Percentiles rank a stretch among this genome's conserved stretches.
Evolutionary conservation across 2,888 invertebrate species (phyloP).

Genomic region (Drosophila robusta): DNA sequence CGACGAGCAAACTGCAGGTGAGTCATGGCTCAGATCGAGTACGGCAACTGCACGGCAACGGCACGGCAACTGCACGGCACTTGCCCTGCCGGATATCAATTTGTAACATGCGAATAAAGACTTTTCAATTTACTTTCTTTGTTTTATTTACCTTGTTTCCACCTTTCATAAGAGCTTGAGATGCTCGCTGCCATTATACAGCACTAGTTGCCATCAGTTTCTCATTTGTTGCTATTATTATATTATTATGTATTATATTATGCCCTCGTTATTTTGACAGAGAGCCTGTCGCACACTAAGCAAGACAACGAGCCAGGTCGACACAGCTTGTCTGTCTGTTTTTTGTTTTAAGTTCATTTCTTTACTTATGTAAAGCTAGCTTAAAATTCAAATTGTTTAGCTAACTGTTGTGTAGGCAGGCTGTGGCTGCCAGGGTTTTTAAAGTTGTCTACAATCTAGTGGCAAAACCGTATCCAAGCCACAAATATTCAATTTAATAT

Average conservation of each 20-base stretch:
- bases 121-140: conserved; percentile 18
- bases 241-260: background rate
- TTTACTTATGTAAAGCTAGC: too few species aligned
- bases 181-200: background rate
- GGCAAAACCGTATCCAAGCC: too few species aligned
- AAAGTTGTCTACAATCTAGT: too few species aligned
- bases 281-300: too few species aligned
- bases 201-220: background rate
- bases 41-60: conserved; percentile 6
- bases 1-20: conserved; percentile 85
- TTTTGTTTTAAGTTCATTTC: too few species aligned
- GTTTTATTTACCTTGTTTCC: conserved; percentile 22
- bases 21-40: conserved; percentile 44
- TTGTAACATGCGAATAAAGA: conserved; percentile 61
- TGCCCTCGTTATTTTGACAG: background rate
- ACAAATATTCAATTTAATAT: too few species aligned
- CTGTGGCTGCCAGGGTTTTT: too few species aligned
- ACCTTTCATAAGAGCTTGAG: background rate
- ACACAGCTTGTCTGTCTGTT: too few species aligned
- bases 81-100: conserved; percentile 27
- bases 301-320: too few species aligned
- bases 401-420: too few species aligned
- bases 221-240: conserved; percentile 1
- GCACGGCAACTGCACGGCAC: too few species aligned
- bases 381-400: too few species aligned